Evolutionary conservation across 64 coral and sea anemone species (phyloP), one percentile per base, ranked within the genome.

Genomic region (Acropora tenuis): DNA sequence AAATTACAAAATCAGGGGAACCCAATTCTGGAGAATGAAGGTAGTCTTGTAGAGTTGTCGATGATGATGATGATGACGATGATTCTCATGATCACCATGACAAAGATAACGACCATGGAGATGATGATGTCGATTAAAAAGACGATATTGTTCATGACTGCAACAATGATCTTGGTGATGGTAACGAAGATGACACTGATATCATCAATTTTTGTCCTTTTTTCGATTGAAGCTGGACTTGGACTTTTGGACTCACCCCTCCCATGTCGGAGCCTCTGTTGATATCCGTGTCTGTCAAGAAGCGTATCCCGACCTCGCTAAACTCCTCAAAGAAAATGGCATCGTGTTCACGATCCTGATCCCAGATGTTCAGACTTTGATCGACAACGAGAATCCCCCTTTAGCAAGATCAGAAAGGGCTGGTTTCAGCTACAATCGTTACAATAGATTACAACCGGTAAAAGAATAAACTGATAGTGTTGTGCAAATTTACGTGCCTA

Each of bases 231-330:
- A 80, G 74, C 15, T 93, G 11, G 58, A 95, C 11, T 16, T 95
- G 15, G 93, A 95, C 30, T 91, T 95, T 48, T 95, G 93, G 93
- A 84, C 74, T 12, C 89, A 83, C 60, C 93, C 93, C 41, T 91
- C 93, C 47, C 75, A 79, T 20, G 77, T 82, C 18, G 83, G 77
- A 4, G 53, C 17, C 7, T 1, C 76, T 2, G 93, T 95, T 18
- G 93, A 95, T 2, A 95, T 95, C 41, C 88, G 57, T 1, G 93
- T 95, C 6, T 53, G 7, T 1, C 9, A 2, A 3, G 43, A 12
- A 47, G 9, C 77, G 16, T 95, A 95, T 77, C 93, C 93, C 6
- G 2, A 40, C 1, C 50, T 96, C 40, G 90, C 90, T 4, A 92
- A 84, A 68, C 43, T 74, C 4, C 52, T 96, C 17, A 2, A 92